Evolutionary conservation across 2,797 vertebrate genomes (phyloP).

Genomic region (Molothrus ater): DNA sequence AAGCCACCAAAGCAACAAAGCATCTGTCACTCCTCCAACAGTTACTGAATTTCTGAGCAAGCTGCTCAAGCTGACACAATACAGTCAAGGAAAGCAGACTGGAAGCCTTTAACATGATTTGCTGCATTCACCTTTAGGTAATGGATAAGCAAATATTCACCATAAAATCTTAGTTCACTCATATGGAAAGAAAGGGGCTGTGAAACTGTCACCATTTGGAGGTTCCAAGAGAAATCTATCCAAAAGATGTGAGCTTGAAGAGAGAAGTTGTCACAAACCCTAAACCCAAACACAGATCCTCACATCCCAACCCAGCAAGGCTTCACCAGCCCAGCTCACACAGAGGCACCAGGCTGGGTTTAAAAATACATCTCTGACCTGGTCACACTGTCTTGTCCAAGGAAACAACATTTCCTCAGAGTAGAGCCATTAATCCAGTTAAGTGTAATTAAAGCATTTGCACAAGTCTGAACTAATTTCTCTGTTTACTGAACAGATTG

Average conservation of each 20-base stretch:
- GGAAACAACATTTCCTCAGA: constrained; percentile 46
- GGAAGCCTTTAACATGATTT: neutral
- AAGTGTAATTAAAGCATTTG: constrained; percentile 64
- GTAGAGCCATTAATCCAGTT: constrained; percentile 64
- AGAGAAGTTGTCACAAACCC: neutral
- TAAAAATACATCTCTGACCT: constrained; percentile 9
- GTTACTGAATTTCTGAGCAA: neutral
- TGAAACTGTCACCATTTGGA: neutral
- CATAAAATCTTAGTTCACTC: neutral
- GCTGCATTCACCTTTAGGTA: neutral
- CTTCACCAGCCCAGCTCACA: neutral
- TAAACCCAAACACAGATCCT: neutral
- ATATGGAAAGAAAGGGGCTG: neutral
- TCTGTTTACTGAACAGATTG: constrained; percentile 67
- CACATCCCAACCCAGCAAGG: fast-evolving
- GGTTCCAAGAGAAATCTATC: neutral
- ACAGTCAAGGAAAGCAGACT: neutral
- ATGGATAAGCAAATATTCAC: neutral
- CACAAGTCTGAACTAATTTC: constrained; percentile 59
- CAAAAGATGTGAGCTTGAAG: neutral
- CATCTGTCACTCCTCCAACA: neutral
- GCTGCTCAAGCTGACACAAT: neutral
- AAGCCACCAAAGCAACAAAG: neutral
- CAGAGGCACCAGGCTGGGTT: neutral
- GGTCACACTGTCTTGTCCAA: constrained; percentile 39